Conservation (phyloP, 2,888 invertebrate species). For the Spisula subtruncata region DNA sequence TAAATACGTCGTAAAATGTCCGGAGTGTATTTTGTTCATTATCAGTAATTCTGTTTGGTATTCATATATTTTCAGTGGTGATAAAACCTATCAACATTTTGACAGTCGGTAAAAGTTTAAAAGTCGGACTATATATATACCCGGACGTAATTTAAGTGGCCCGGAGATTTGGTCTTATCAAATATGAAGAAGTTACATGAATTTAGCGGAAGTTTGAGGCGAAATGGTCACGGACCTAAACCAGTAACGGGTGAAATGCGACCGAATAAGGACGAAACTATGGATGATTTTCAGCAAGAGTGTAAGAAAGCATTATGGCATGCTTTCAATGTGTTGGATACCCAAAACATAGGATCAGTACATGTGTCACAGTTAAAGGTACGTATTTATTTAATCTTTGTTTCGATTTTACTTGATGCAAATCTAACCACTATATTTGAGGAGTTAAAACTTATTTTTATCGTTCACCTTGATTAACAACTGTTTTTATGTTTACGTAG, state of each 20-base stretch:
- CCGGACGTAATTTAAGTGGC: slow-evolving; percentile 2
- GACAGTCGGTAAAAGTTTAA: neutral
- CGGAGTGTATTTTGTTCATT: neutral
- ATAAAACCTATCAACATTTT: neutral
- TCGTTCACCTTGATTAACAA: too few species aligned
- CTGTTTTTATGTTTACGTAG: too few species aligned
- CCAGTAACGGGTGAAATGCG: slow-evolving; percentile 28
- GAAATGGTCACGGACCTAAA: neutral
- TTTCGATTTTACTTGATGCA: neutral
- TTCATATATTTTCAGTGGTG: neutral
- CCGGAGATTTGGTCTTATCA: neutral
- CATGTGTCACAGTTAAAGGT: slow-evolving; percentile 70
- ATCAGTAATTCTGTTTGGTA: neutral
- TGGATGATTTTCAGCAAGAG: slow-evolving; percentile 67
- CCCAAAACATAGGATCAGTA: slow-evolving; percentile 44
- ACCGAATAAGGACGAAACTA: slow-evolving; percentile 52
- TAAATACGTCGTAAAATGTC: neutral
- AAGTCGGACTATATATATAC: neutral
- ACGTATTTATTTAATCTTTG: neutral
- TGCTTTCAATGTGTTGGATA: slow-evolving; percentile 90
- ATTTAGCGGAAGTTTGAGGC: neutral
- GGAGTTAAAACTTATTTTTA: too few species aligned
- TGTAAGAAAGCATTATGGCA: slow-evolving; percentile 91
- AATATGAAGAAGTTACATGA: neutral
- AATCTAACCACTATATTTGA: too few species aligned